phyloP scores from a whole-genome alignment of 2,113 vertebrate species.

The Myiagra hebetior region DNA sequence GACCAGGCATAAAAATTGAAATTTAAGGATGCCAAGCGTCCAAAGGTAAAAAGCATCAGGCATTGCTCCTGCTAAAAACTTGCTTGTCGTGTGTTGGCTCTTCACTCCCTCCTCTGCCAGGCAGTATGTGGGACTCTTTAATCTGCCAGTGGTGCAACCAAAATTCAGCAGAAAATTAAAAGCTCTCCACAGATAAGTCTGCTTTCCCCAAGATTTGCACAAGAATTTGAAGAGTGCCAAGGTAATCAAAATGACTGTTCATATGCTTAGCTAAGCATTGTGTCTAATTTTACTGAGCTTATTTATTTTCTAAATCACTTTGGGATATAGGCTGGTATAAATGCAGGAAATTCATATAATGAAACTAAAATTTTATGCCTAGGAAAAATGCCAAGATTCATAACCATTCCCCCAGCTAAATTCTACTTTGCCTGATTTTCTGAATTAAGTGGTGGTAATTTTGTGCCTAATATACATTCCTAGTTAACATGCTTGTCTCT shows the following conservation, averaged over 20 bases:
- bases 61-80: background rate
- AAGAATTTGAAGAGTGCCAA: background rate
- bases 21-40: background rate
- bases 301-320: conserved; percentile 26
- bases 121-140: background rate
- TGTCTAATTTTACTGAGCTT: background rate
- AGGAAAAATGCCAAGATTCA: conserved; percentile 38
- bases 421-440: conserved; percentile 41
- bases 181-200: background rate
- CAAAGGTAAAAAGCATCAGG: background rate
- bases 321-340: background rate
- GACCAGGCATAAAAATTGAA: rapidly evolving
- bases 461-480: conserved; percentile 43
- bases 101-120: background rate
- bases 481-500: conserved; percentile 53
- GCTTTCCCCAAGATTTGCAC: background rate
- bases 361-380: conserved; percentile 15
- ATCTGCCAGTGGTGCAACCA: background rate
- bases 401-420: conserved; percentile 11
- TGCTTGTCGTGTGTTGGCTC: background rate
- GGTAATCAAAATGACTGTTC: background rate
- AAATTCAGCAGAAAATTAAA: background rate
- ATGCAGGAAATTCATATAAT: conserved; percentile 6
- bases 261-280: background rate
- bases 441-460: conserved; percentile 56